Evolutionary conservation across 2,888 invertebrate species (phyloP), one percentile per base, ranked within the genome.

Genomic region (Lepeophtheirus nordmannii): DNA sequence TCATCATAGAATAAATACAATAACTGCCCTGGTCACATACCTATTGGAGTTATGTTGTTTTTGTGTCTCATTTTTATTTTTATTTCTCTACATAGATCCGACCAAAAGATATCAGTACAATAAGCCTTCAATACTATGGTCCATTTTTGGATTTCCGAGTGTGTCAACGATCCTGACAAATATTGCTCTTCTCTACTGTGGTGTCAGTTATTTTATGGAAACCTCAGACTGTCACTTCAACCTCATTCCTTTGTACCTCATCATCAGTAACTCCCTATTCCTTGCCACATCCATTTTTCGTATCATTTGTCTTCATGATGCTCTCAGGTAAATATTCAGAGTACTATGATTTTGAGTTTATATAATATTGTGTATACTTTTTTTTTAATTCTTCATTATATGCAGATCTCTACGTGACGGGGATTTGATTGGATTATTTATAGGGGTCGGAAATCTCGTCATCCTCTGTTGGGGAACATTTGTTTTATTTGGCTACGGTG

Each of bases 131-230:
- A 2, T 46, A 2, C 14, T 46, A 46, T 30, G 53, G 53, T 46
- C 53, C 53, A 46, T 46, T 17, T n/a, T 46, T 46, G 53, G 53
- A 46, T 46, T 46, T 17, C 53, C 53, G 17, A 46, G 53, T 17
- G 17, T 46, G n/a, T 46, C 53, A 14, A 46, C 53, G 53, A 8
- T 46, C 53, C 17, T 46, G 14, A 46, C 17, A 17, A 46, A 46
- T 46, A 46, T 46, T 46, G 53, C 53, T n/a, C 53, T 46, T 17
- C 53, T 46, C 14, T 46, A 46, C 53, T 46, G 53, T 46, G 53
- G 53, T 8, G 17, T 46, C 53, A 46, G 53, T 46, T 46, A 46
- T 46, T 46, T 46, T n/a, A 46, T 17, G 53, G 17, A 17, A n/a
- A 14, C 53, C 2, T 5, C 53, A 17, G 53, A 46, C 53, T 46